Evolutionary conservation across 2,888 invertebrate genomes (phyloP).

Genomic region (Limnephilus auricula): DNA sequence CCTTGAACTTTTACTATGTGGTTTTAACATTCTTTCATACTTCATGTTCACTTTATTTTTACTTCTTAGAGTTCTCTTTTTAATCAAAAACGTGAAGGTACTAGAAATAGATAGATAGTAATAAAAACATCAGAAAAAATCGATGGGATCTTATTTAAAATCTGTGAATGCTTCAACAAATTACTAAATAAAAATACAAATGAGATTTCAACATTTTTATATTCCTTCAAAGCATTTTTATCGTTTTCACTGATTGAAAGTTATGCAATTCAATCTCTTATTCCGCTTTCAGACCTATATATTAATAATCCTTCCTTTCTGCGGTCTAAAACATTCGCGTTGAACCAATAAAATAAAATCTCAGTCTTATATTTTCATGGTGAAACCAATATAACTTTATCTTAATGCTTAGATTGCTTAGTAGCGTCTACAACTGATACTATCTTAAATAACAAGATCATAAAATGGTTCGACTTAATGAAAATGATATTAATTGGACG

Average conservation of each 20-base stretch:
- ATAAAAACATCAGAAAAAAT: no score
- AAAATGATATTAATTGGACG: not conserved
- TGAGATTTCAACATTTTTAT: not conserved
- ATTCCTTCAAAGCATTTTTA: not conserved
- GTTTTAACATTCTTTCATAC: not conserved
- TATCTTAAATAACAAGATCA: slow-evolving; percentile 44
- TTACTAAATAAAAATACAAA: no score
- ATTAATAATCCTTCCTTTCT: not conserved
- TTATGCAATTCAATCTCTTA: not conserved
- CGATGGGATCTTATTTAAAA: not conserved
- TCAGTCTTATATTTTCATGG: not conserved
- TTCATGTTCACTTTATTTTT: not conserved
- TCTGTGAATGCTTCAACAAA: not conserved
- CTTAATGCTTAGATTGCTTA: slow-evolving; percentile 6
- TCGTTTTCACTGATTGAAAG: not conserved
- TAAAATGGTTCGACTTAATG: slow-evolving; percentile 20
- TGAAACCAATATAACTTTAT: slow-evolving; percentile 37
- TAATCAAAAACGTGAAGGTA: not conserved
- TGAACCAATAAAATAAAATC: not conserved
- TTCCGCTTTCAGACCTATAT: not conserved
- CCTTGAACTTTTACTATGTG: not conserved
- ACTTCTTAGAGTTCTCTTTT: not conserved
- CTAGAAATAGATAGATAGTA: no score
- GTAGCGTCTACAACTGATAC: slow-evolving; percentile 37
- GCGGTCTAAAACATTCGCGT: not conserved